Percentiles rank a stretch among this genome's conserved stretches.
phyloP scores from a whole-genome alignment of 2,113 vertebrate species.

The Chionomys nivalis region DNA sequence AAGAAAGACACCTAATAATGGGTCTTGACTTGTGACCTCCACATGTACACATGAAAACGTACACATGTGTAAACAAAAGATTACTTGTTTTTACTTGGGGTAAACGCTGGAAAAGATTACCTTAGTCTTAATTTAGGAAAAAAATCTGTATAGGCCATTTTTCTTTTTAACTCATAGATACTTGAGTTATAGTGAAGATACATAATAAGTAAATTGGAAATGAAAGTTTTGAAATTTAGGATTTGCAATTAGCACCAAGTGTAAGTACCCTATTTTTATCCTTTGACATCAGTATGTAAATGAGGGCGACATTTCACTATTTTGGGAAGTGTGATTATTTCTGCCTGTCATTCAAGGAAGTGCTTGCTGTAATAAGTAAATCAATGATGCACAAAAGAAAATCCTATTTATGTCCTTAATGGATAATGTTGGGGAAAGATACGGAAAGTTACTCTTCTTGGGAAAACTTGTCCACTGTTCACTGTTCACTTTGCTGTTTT shows the following conservation, averaged over 20 bases:
- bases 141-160: not conserved
- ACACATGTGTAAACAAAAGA: not conserved
- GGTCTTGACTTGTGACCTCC: not conserved
- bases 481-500: not conserved
- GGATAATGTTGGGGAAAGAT: not conserved
- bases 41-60: not conserved
- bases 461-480: not conserved
- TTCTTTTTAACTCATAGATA: not conserved
- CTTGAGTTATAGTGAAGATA: not conserved
- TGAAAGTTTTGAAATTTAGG: not conserved
- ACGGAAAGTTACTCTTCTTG: not conserved
- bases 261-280: not conserved
- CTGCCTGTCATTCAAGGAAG: conserved; percentile 3
- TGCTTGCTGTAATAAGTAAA: not conserved
- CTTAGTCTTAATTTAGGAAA: not conserved
- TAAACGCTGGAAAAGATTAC: not conserved
- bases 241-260: not conserved
- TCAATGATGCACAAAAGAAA: not conserved
- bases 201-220: not conserved
- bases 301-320: not conserved
- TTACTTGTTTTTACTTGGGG: not conserved
- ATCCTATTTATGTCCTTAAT: not conserved
- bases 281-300: not conserved
- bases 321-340: conserved; percentile 3
- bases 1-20: not conserved